These are phyloP conservation scores for Champsocephalus esox DNA, from an alignment of 2,797 vertebrate species.

Conservation along the genomic window DNA sequence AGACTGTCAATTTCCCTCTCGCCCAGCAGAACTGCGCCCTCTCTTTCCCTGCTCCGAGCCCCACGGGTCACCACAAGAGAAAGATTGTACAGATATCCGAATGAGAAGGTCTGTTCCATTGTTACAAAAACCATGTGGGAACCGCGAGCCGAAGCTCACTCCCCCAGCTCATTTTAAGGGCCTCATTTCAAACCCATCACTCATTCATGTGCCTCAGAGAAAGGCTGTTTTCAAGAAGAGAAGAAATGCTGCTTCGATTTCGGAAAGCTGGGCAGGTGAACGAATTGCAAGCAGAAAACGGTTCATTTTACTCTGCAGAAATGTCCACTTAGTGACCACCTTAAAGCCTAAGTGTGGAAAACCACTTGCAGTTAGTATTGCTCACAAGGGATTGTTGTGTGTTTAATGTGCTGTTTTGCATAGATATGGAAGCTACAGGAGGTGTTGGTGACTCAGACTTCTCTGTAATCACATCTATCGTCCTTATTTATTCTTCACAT, in stretches of 20 bases:
- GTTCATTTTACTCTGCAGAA: slow-evolving; percentile 23
- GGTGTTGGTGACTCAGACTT: slow-evolving; percentile 1
- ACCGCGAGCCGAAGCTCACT: background rate
- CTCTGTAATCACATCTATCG: background rate
- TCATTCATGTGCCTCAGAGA: slow-evolving; percentile 24
- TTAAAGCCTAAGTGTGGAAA: slow-evolving; percentile 18
- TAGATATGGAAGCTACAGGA: background rate
- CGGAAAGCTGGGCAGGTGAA: slow-evolving; percentile 18
- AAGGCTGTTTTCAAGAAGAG: slow-evolving; percentile 7
- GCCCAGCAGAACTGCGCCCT: slow-evolving; percentile 29
- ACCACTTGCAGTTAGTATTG: background rate
- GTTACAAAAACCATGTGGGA: slow-evolving; percentile 50
- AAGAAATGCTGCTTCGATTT: slow-evolving; percentile 29
- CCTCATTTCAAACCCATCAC: slow-evolving; percentile 50
- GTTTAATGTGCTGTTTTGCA: slow-evolving; percentile 11
- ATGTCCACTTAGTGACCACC: slow-evolving; percentile 1
- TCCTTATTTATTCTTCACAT: background rate
- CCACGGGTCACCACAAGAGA: slow-evolving; percentile 49
- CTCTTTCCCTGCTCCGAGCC: slow-evolving; percentile 22
- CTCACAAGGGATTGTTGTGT: slow-evolving; percentile 3
- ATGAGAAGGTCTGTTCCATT: slow-evolving; percentile 58
- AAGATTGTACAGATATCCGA: slow-evolving; percentile 39
- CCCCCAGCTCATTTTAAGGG: background rate
- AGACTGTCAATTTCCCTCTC: slow-evolving; percentile 53
- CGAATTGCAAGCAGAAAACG: slow-evolving; percentile 18